A percentile compares a stretch with the other conserved stretches of the same genome.
Conservation (phyloP, 2,113 vertebrate species). For the Zosterops pallidus region DNA sequence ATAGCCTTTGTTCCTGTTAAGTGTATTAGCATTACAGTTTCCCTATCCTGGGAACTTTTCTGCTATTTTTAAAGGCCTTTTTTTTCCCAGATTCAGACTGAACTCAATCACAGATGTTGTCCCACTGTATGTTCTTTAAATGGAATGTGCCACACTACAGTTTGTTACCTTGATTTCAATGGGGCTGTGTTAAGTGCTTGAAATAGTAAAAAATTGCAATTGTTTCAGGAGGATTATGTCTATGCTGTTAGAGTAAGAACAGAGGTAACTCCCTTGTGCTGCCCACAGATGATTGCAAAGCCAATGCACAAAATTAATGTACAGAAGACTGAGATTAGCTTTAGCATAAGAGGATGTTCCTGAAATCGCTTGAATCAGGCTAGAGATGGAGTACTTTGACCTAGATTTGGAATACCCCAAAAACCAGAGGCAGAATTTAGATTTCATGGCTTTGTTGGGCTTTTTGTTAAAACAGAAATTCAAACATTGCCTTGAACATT, state of each 20-base stretch:
- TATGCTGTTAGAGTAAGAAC: background rate
- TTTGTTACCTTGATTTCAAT: background rate
- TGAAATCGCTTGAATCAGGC: background rate
- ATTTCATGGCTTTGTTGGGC: background rate
- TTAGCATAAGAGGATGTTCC: background rate
- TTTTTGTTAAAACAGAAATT: background rate
- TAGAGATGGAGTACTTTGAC: background rate
- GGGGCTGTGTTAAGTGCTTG: background rate
- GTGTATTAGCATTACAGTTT: constrained; percentile 13
- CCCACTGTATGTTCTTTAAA: background rate
- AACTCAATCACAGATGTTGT: background rate
- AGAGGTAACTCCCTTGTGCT: background rate
- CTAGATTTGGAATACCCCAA: background rate
- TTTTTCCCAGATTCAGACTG: background rate
- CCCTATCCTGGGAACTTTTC: background rate
- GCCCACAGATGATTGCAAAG: background rate
- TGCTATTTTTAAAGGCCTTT: background rate
- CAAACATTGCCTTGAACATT: background rate
- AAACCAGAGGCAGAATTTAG: background rate
- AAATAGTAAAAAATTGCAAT: background rate
- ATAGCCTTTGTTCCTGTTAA: background rate
- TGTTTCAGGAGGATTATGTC: background rate
- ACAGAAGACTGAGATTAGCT: background rate
- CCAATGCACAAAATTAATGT: background rate
- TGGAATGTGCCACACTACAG: background rate